Conservation (phyloP, 2,113 vertebrate genomes). For the Dissostichus mawsoni region DNA sequence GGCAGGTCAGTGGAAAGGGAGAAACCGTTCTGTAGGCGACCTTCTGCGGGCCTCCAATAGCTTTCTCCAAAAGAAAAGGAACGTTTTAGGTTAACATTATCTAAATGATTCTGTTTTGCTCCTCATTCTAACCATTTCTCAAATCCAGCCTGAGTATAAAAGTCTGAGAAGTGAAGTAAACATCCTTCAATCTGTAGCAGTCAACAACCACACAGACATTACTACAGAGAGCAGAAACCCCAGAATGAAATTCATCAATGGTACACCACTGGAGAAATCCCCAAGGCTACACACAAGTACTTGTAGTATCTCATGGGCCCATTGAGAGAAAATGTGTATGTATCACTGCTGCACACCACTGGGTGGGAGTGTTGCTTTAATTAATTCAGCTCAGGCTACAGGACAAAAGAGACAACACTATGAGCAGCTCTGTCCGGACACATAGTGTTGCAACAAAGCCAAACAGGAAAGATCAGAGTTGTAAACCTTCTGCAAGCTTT, state of each 20-base stretch:
- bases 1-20: neutral
- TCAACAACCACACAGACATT: conserved; percentile 6
- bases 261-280: neutral
- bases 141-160: conserved; percentile 10
- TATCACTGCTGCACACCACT: conserved; percentile 16
- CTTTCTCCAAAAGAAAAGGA: neutral
- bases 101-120: neutral
- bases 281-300: neutral
- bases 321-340: neutral
- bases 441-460: neutral
- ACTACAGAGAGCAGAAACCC: conserved; percentile 5
- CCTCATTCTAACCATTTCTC: neutral
- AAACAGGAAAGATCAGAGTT: neutral
- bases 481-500: neutral
- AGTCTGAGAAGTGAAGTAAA: conserved; percentile 20
- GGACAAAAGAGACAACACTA: neutral
- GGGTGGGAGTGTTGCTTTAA: conserved; percentile 41
- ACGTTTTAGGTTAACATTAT: neutral
- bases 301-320: neutral
- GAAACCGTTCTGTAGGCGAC: neutral
- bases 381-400: neutral
- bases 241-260: neutral
- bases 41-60: neutral
- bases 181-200: conserved; percentile 6
- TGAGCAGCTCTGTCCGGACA: neutral